These are phyloP conservation scores for Pachycephus smyrnensis DNA, from an alignment of 2,888 invertebrate species.

Conservation along the genomic window DNA sequence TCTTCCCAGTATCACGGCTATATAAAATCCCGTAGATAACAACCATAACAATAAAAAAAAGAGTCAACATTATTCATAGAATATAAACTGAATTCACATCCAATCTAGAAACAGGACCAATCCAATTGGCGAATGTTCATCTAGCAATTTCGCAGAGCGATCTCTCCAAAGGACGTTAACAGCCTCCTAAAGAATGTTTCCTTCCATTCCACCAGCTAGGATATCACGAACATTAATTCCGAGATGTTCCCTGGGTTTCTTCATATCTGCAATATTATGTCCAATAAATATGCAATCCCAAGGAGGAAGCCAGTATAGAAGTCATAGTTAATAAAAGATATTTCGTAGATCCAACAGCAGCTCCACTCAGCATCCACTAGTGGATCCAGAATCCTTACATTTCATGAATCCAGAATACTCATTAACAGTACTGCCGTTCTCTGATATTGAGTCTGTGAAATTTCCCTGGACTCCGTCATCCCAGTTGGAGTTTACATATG, in stretches of 20 bases:
- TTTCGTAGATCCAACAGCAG: neutral
- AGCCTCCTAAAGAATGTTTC: neutral
- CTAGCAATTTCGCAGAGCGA: neutral
- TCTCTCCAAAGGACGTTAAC: neutral
- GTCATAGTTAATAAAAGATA: neutral
- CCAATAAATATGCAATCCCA: neutral
- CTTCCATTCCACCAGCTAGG: neutral
- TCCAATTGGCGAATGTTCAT: neutral
- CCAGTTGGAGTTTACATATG: neutral
- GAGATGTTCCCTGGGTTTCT: neutral
- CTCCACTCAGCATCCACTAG: neutral
- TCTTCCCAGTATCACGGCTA: neutral
- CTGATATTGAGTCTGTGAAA: neutral
- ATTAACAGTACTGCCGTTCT: neutral
- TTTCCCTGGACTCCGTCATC: neutral
- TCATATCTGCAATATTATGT: neutral
- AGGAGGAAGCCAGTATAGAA: neutral
- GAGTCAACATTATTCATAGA: neutral
- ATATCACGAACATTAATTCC: neutral
- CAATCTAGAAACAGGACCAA: neutral
- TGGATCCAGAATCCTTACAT: neutral
- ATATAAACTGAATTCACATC: neutral
- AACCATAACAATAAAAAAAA: neutral
- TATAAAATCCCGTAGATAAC: neutral
- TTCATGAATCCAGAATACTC: neutral